Evolutionary conservation across 2,888 invertebrate species (phyloP), one percentile per base, ranked within the genome.

Genomic region (Lobophora halterata): DNA sequence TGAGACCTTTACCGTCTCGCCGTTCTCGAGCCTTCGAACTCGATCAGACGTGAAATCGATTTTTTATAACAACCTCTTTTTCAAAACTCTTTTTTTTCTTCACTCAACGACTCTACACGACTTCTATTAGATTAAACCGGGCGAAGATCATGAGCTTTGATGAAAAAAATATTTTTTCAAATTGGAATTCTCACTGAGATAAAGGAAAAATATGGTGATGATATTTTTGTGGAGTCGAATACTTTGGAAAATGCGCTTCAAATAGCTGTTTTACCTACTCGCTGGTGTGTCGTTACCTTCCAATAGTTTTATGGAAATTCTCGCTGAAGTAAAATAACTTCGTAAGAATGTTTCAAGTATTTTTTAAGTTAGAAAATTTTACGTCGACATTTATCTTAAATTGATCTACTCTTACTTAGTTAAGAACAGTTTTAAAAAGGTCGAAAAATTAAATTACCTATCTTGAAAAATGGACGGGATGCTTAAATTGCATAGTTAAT

Each of bases 11-110:
- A 39, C 50, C 26, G 23, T n/a, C 24, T 9, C 5, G 8, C 19
- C 29, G 30, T 24, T 35, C 42, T 38, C 37, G 35, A 23, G 18
- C 18, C 8, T 8, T 26, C 21, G 19, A 33, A 38, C 19, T 27
- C 46, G 39, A 26, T 46, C 48, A 31, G 40, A 47, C 46, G 52
- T 49, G 49, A 52, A 52, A 47, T 52, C 45, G 45, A 52, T 47
- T 45, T 44, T 42, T 45, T 46, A 42, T 37, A 52, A 52, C 45
- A 44, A 48, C 46, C 38, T 41, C 17, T 32, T 27, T 35, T 42
- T 40, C 25, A n/a, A 32, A 23, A 36, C 43, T 37, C 39, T 29
- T 35, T 42, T 44, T 27, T 18, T 14, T 21, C 20, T 18, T 26
- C 26, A 16, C 16, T 26, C 26, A 16, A 16, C 9, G 1, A 14